Base-by-base conservation (phyloP, 2,888 invertebrate species). In the Lottia gigantea region DNA sequence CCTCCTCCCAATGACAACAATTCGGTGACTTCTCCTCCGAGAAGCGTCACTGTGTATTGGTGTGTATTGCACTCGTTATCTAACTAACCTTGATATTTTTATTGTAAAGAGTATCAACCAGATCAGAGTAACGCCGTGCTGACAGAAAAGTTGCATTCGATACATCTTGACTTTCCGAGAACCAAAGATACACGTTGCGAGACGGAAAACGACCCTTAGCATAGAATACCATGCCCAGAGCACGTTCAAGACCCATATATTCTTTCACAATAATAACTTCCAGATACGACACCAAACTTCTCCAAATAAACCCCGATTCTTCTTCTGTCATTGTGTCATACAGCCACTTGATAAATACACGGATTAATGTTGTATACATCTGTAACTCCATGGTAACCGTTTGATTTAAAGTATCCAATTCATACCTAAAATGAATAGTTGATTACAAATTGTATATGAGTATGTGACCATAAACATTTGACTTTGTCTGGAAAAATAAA, bases 241-340 rank as follows among this genome's bases (percentile, higher is more conserved):
- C 81, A 45, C 83, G 71, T 70, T 83, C 84, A 46, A 83, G 64
- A 2, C 84, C 84, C 46, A 83, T 76, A 19, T 79, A 78, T 66
- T 83, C 83, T 47, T 80, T 81, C 8, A 82, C 78, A 0, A 82
- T 79, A 16, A 83, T 76, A 8, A 83, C 78, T 72, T 82, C 82
- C 49, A 81, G 81, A 64, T 81, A 82, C 23, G 84, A 83, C 14
- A 83, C 83, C n/a, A 84, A 75, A 14, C 76, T 76, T 74, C 79
- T 78, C 84, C 83, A 84, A 62, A 78, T 72, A 23, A 74, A 73
- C 1, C 82, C 82, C 1, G 79, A 78, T 15, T 78, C 72, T 11
- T 79, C 77, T 67, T 83, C 83, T 0, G 76, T 78, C 46, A 84
- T 95, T 15, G 83, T 77, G 49, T 83, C 80, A 68, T 82, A 80